Evolutionary conservation across 2,888 invertebrate genomes (phyloP).

Genomic region (Nezara viridula): DNA sequence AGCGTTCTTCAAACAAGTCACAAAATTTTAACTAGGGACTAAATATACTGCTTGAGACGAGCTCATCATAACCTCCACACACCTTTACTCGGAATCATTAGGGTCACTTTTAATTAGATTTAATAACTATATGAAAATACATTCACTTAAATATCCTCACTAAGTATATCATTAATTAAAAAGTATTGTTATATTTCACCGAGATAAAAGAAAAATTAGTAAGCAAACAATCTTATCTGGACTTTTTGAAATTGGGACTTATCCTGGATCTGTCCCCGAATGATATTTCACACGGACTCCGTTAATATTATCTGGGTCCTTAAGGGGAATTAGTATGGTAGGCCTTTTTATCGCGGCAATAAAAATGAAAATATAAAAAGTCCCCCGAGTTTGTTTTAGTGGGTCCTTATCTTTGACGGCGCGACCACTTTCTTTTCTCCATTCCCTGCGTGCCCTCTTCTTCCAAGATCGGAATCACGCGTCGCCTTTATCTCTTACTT

Average conservation of each 20-base stretch:
- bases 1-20: too few species aligned
- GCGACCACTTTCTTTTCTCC: background rate
- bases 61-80: too few species aligned
- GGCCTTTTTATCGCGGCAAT: conserved; percentile 3
- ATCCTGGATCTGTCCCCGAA: background rate
- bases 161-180: background rate
- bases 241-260: background rate
- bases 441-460: conserved; percentile 11
- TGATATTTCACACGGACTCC: background rate
- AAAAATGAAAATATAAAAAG: conserved; percentile 36
- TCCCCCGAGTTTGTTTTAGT: conserved; percentile 8
- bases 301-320: background rate
- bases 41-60: too few species aligned
- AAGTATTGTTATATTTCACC: background rate
- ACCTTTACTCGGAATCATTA: too few species aligned
- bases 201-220: background rate
- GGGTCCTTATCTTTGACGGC: background rate
- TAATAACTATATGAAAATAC: background rate
- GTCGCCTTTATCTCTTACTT: background rate
- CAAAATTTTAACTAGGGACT: too few species aligned
- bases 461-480: background rate
- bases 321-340: background rate
- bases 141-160: background rate
- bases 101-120: background rate
- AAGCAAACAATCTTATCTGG: conserved; percentile 1